A percentile compares a stretch with the other conserved stretches of the same genome.
phyloP scores from a whole-genome alignment of 2,113 vertebrate genomes.

The Lepisosteus oculatus region DNA sequence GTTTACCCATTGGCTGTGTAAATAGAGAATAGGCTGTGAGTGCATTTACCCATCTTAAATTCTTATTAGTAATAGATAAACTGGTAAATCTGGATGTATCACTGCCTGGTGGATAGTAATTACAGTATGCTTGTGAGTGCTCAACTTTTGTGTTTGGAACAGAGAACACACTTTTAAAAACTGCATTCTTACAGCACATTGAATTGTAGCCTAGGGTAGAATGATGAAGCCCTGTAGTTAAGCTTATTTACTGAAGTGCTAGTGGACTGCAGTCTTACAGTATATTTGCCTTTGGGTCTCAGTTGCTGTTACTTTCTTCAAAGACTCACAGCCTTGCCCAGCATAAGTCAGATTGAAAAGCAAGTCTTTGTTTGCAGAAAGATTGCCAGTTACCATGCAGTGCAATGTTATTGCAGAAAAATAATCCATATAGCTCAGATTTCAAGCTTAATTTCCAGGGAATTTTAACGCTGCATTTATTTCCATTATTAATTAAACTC shows the following conservation, averaged over 20 bases:
- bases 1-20: constrained; percentile 11
- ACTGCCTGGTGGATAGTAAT: neutral
- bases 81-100: constrained; percentile 1
- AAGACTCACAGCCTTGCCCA: too few relatives aligned
- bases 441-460: constrained; percentile 38
- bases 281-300: too few relatives aligned
- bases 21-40: constrained; percentile 12
- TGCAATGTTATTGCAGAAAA: constrained; percentile 49
- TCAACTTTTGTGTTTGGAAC: neutral
- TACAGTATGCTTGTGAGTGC: neutral
- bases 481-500: constrained; percentile 71
- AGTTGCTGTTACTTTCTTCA: too few relatives aligned
- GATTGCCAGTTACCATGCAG: constrained; percentile 15
- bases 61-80: constrained; percentile 13
- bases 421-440: constrained; percentile 47
- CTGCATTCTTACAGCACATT: neutral
- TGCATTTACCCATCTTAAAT: constrained; percentile 7
- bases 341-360: too few relatives aligned
- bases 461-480: constrained; percentile 55
- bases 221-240: too few relatives aligned
- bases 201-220: too few relatives aligned
- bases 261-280: too few relatives aligned
- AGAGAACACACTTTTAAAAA: neutral
- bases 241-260: too few relatives aligned
- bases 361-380: too few relatives aligned